Evolutionary conservation across 1,140 invertebrate genomes (phyloP), one percentile per base, ranked within the genome.

Genomic region (Formica exsecta): DNA sequence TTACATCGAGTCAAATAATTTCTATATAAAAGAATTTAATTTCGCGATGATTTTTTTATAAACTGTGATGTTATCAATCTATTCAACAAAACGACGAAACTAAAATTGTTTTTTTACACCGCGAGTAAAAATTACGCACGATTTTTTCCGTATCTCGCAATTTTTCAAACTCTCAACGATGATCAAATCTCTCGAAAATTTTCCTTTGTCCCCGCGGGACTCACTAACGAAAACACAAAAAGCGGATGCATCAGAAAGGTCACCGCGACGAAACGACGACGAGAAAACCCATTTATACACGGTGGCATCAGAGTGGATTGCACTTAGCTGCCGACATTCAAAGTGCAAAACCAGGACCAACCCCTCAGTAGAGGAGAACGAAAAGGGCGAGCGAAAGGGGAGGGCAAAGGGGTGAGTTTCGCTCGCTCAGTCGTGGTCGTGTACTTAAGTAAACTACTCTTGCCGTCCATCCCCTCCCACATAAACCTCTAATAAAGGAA

Each of bases 381-480:
- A 73, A 74, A 80, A 73, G 79, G 79, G 68, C 25, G 79, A 73
- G 54, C 66, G 29, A 70, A 51, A 48, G 16, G 59, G 19, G 29
- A 11, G 59, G 77, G 19, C 1, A 2, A n/a, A 22, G 51, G 32
- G 48, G 65, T 80, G 54, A 74, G 79, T 73, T 81, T 81, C 77
- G 75, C 38, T 62, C 68, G 81, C 44, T 87, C 41, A 59, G 41
- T 59, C 70, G 71, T 57, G 75, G 83, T 73, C 74, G 76, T 84
- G 66, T 83, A 88, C 89, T 90, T 91, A 91, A 91, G 84, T 88
- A 91, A 90, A 91, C 89, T 87, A 62, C 89, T 79, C 68, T 61
- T 64, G 57, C 89, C 44, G 0, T 48, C 44, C 44, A 4, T 1
- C 0, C 44, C 16, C 64, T n/a, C 25, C 48, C 36, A 41, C 73